phyloP scores from a whole-genome alignment of 2,797 vertebrate genomes.

The Emydoidea blandingii region DNA sequence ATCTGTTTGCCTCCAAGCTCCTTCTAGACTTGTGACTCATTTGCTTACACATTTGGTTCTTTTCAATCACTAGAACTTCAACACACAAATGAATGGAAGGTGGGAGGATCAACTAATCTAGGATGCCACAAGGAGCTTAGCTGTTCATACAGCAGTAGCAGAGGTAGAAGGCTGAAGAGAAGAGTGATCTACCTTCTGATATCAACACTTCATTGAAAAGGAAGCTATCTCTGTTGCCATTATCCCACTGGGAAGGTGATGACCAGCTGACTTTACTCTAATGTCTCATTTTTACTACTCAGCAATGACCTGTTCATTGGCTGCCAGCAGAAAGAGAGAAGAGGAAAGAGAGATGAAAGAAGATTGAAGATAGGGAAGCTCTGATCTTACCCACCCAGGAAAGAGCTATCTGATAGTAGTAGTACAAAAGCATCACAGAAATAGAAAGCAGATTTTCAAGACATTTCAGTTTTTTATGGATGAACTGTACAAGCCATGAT shows the following conservation, averaged over 20 bases:
- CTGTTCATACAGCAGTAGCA: background rate
- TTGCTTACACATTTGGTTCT: background rate
- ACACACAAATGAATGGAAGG: background rate
- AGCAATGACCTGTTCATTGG: background rate
- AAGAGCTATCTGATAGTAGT: background rate
- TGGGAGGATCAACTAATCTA: conserved; percentile 15
- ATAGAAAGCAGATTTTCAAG: background rate
- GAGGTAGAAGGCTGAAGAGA: background rate
- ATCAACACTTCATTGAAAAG: background rate
- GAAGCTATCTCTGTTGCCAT: background rate
- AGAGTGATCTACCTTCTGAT: background rate
- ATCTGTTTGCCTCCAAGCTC: conserved; percentile 11
- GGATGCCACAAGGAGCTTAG: background rate
- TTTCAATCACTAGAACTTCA: conserved; percentile 29
- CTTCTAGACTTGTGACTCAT: background rate
- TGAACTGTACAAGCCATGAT: background rate
- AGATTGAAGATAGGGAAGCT: background rate
- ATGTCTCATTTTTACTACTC: background rate
- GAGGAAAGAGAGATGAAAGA: background rate
- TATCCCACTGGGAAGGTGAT: background rate
- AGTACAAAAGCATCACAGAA: background rate
- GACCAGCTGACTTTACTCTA: background rate
- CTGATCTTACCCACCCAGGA: background rate
- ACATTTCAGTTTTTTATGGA: background rate
- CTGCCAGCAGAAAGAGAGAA: background rate